Evolutionary conservation across 2,888 invertebrate species (phyloP), one percentile per base, ranked within the genome.

Genomic region (Fragum sueziense): DNA sequence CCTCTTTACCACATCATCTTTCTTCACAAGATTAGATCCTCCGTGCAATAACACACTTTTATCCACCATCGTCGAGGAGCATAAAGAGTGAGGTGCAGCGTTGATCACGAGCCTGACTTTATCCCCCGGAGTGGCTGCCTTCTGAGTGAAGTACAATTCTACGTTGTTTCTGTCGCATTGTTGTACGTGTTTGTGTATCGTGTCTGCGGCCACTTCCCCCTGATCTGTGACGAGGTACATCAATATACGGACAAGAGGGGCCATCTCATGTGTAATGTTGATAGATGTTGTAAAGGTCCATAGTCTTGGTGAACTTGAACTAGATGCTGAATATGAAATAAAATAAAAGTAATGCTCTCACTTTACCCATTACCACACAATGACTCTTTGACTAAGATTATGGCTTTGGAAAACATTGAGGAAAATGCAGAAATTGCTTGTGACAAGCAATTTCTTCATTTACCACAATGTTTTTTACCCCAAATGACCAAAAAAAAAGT

Each of bases 121-220:
- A 17, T 93, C 93, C 9, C 95, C 95, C 0, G 95, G 95, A 67
- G 92, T 92, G 27, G 94, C 93, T 2, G 92, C 93, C 7, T 92
- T 92, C 68, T 93, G 93, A 33, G 80, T 68, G 70, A 91, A 91
- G 17, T 82, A 74, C 88, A 92, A 85, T 17, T 80, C 80, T 52
- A 91, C 91, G 94, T 95, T 94, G 89, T 95, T 95, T 14, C 92
- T 93, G 87, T 95, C 95, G 88, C 95, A 95, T 47, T 95, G 94
- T 4, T 94, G 94, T 87, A 95, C 94, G 34, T 94, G 93, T 76
- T 95, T 94, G 88, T 94, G 93, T 74, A 94, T 94, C 83, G 94
- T 94, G 9, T 95, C 95, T 54, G 95, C 95, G 11, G 95, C 94
- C 9, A 95, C 91, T 86, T 95, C 95, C 0, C 94, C 94, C 51